These are phyloP conservation scores for Falco punctatus DNA, from an alignment of 2,113 vertebrate genomes.

Conservation along the genomic window DNA sequence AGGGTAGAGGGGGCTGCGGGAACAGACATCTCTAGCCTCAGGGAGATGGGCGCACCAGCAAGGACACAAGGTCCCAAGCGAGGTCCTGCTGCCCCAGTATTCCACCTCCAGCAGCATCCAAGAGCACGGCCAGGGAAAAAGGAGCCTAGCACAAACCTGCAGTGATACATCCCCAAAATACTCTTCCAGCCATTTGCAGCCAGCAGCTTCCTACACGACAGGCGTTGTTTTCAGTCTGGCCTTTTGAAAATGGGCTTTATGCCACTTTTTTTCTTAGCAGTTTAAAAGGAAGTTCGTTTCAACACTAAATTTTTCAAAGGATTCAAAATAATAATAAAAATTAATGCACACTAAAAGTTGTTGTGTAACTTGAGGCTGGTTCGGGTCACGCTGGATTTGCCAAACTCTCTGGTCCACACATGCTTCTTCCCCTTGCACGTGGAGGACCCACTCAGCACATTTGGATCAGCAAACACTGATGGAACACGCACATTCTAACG, in stretches of 20 bases:
- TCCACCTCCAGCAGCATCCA: not conserved
- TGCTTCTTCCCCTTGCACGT: not conserved
- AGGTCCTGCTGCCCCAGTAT: not conserved
- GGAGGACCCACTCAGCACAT: not conserved
- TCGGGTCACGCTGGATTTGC: not conserved
- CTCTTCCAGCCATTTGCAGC: not conserved
- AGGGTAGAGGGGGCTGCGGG: not conserved
- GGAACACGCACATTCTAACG: not conserved
- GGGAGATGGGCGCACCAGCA: not conserved
- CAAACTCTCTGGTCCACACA: not conserved
- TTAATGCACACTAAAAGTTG: not conserved
- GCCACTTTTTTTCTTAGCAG: not conserved
- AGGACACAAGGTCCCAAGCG: not conserved
- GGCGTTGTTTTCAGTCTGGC: slow-evolving; percentile 15
- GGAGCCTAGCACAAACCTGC: not conserved
- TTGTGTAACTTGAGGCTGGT: not conserved
- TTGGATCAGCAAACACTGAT: not conserved
- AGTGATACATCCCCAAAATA: not conserved
- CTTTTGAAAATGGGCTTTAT: not conserved
- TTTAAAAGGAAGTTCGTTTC: not conserved
- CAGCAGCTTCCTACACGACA: not conserved
- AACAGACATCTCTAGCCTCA: not conserved
- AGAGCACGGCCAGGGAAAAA: not conserved
- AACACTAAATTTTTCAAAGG: not conserved
- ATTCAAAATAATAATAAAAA: not conserved